Percentiles rank a stretch among this genome's conserved stretches.
These are phyloP conservation scores for Morpho achilles DNA, from an alignment of 2,888 invertebrate species.

Conservation along the genomic window DNA sequence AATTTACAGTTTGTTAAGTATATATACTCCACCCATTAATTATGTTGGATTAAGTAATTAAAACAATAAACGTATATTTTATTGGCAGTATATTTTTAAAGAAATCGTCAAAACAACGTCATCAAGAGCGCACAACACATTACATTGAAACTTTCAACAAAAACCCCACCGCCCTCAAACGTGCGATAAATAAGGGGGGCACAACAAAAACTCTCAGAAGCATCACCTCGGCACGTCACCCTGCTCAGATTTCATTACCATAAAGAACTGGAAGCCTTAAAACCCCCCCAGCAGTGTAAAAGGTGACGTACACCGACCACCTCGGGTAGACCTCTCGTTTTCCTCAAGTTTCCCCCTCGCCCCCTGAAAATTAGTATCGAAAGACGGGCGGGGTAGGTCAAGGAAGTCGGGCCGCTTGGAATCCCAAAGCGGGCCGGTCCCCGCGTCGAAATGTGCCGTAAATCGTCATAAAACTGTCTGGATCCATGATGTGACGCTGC, in stretches of 20 bases:
- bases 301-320: constrained; percentile 44
- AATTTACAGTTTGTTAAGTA: no score
- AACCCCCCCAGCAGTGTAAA: constrained; percentile 62
- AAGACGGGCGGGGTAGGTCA: constrained; percentile 36
- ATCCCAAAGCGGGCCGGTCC: constrained; percentile 59
- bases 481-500: constrained; percentile 85
- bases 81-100: no score
- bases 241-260: constrained; percentile 80
- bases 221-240: constrained; percentile 77
- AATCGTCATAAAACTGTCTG: constrained; percentile 86
- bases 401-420: constrained; percentile 47
- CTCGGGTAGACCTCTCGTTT: constrained; percentile 25
- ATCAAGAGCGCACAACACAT: constrained; percentile 61
- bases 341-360: constrained; percentile 17
- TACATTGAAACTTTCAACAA: constrained; percentile 61
- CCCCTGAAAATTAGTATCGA: constrained; percentile 12
- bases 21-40: no score
- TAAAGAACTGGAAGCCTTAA: constrained; percentile 79
- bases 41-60: no score
- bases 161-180: constrained; percentile 63
- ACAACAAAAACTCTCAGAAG: constrained; percentile 76
- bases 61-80: no score
- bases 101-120: constrained; percentile 23
- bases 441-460: constrained; percentile 75
- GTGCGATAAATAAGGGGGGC: constrained; percentile 74